Base-by-base conservation (phyloP, 2,797 vertebrate genomes). In the Neoniphon sammara region DNA sequence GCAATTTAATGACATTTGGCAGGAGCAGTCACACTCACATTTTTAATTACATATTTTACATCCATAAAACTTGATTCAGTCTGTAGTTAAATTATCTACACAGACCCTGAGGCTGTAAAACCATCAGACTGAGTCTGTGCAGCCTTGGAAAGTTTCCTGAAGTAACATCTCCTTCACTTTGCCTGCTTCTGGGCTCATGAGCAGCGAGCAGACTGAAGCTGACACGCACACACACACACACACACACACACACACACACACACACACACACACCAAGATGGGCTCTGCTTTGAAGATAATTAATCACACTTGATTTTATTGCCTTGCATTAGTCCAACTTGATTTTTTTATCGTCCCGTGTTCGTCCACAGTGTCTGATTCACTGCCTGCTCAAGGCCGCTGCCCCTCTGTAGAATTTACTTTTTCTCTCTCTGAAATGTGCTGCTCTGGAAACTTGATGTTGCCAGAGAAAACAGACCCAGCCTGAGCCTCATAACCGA, bases 391-490 rank as follows among this genome's bases (percentile, higher is more conserved):
- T 73, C 12, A 0, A 54, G 69, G 74, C 70, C 34, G 55, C 21
- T 69, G 59, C 69, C 44, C 62, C 50, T 21, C 73, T 73, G 73
- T 81, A 69, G 55, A 69, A 39, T 87, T 70, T 18, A 81, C 64
- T 80, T 86, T 87, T 85, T 85, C 71, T 78, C 71, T 18, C 46
- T 83, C 72, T 80, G 74, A 92, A 91, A 88, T 92, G 78, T 89
- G 82, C 87, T 85, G 83, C 82, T 87, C 80, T 93, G 93, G 91
- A 94, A 91, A 93, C 71, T 87, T 88, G 64, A 65, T 47, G 74
- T 72, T 91, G 89, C 92, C 92, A 93, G 88, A 87, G 85, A 90
- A 92, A 92, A 91, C 87, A 91, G 78, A 84, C 83, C 77, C 85
- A 88, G 91, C 85, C 91, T 87, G 83, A 77, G 85, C 81, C 84